Conservation (phyloP, 2,888 invertebrate species). For the Ectemnius cavifrons region DNA sequence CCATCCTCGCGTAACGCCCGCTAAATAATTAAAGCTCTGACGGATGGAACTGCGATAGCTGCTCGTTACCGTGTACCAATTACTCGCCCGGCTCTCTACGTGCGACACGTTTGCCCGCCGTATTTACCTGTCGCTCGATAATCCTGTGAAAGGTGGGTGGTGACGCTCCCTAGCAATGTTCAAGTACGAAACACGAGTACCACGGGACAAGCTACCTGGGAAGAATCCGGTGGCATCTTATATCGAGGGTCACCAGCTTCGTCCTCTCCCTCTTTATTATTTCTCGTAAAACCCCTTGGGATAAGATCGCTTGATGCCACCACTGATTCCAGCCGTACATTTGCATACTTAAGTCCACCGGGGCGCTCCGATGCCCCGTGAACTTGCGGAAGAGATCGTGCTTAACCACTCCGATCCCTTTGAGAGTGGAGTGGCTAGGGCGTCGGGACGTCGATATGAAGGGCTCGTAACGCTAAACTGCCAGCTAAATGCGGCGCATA, state of each 20-base stretch:
- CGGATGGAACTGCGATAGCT: slow-evolving; percentile 5
- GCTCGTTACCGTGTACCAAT: slow-evolving; percentile 1
- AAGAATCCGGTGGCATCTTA: no score
- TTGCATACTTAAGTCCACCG: neutral
- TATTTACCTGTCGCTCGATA: neutral
- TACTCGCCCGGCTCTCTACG: neutral
- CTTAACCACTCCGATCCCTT: neutral
- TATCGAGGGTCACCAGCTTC: no score
- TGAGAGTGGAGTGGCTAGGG: neutral
- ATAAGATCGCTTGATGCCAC: neutral
- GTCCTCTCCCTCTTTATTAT: neutral
- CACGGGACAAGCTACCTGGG: no score
- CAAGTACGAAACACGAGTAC: no score
- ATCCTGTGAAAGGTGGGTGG: neutral
- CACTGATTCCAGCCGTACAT: neutral
- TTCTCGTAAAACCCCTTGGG: slow-evolving; percentile 2
- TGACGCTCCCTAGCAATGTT: no score
- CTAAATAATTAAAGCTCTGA: slow-evolving; percentile 28
- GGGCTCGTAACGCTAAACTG: neutral
- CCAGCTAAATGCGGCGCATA: neutral
- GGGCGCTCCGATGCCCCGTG: neutral
- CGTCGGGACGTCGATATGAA: neutral
- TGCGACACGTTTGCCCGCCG: neutral
- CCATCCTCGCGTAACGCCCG: neutral
- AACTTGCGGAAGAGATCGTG: neutral